These are phyloP conservation scores for Diceros bicornis DNA, from an alignment of 2,797 vertebrate genomes.

Conservation along the genomic window DNA sequence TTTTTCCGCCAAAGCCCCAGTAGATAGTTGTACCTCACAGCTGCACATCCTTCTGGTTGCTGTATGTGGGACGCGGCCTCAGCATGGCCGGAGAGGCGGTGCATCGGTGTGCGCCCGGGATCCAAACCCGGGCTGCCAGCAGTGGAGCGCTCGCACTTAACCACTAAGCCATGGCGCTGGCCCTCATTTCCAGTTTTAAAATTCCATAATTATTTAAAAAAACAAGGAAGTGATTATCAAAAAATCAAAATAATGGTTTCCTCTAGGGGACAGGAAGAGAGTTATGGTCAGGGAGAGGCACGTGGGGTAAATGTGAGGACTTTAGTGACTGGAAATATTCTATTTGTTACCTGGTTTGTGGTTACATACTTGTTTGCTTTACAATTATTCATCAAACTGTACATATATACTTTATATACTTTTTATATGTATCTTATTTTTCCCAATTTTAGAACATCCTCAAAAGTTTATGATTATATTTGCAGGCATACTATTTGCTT, in stretches of 20 bases:
- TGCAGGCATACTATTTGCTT: not conserved
- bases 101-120: too few relatives aligned
- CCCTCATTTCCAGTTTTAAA: not conserved
- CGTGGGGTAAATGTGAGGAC: not conserved
- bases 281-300: not conserved
- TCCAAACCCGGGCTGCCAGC: too few relatives aligned
- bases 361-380: not conserved
- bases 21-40: too few relatives aligned
- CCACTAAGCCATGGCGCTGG: too few relatives aligned
- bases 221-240: not conserved
- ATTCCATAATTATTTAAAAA: not conserved
- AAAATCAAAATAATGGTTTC: not conserved
- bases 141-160: too few relatives aligned
- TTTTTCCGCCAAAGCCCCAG: too few relatives aligned
- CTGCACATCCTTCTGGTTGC: too few relatives aligned
- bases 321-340: not conserved
- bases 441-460: not conserved
- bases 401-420: not conserved
- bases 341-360: not conserved
- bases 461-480: not conserved
- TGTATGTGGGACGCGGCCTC: too few relatives aligned
- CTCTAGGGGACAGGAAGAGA: not conserved
- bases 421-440: not conserved
- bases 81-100: too few relatives aligned
- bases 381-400: slow-evolving; percentile 4